A percentile compares a stretch with the other conserved stretches of the same genome.
These are phyloP conservation scores for Apomyelois bistriatella DNA, from an alignment of 2,888 invertebrate genomes.

Conservation along the genomic window DNA sequence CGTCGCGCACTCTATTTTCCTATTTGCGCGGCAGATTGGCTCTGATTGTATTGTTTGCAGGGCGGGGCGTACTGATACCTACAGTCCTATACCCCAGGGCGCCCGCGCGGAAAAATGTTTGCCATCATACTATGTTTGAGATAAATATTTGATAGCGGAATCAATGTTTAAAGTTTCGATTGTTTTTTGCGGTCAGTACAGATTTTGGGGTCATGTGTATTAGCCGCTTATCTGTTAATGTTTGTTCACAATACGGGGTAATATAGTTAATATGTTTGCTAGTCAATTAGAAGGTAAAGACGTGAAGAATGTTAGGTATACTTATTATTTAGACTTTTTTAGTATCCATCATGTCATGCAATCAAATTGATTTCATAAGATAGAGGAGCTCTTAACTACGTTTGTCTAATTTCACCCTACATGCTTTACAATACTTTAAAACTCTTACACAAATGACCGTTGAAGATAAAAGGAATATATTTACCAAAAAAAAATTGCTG, in stretches of 20 bases:
- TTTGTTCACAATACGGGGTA: no score
- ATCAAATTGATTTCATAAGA: no score
- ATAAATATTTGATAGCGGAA: conserved; percentile 67
- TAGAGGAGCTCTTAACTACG: no score
- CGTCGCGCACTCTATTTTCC: conserved; percentile 76
- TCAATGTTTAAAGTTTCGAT: conserved; percentile 55
- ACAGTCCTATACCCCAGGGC: conserved; percentile 31
- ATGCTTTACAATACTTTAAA: no score
- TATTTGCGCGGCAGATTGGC: conserved; percentile 79
- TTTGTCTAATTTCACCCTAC: no score
- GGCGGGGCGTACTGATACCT: conserved; percentile 59
- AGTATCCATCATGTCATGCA: no score
- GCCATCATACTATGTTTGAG: conserved; percentile 57
- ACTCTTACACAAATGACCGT: no score
- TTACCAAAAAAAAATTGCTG: not conserved
- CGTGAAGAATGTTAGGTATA: no score
- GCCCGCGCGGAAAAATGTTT: conserved; percentile 68
- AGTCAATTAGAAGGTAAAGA: no score
- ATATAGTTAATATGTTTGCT: no score
- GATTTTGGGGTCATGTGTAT: not conserved
- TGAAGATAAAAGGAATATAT: no score
- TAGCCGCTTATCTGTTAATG: not conserved
- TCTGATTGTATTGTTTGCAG: conserved; percentile 79
- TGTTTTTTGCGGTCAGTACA: conserved; percentile 28
- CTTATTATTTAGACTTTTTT: no score